A percentile compares a stretch with the other conserved stretches of the same genome.
These are phyloP conservation scores for Epiblema foenella DNA, from an alignment of 2,888 invertebrate genomes.

Conservation along the genomic window DNA sequence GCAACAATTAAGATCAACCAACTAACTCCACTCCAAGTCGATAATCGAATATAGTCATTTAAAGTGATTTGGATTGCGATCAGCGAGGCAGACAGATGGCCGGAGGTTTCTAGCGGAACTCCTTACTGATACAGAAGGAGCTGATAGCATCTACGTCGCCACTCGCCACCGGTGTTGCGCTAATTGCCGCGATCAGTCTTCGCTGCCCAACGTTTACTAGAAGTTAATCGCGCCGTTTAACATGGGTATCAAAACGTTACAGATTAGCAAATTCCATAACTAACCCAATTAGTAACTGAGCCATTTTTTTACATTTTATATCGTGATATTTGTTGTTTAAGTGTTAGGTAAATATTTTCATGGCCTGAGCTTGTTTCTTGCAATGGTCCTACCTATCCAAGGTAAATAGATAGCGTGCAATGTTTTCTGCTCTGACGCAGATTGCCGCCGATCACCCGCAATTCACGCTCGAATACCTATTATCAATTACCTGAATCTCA, in stretches of 20 bases:
- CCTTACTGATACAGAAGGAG: conserved; percentile 22
- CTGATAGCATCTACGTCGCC: conserved; percentile 31
- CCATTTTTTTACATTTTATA: too few species aligned
- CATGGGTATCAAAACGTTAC: conserved; percentile 22
- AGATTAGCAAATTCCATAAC: conserved; percentile 21
- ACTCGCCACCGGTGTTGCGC: conserved; percentile 32
- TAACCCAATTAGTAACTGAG: too few species aligned
- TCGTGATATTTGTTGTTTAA: too few species aligned
- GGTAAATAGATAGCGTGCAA: conserved; percentile 33
- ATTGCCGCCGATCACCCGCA: conserved; percentile 36
- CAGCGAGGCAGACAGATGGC: conserved; percentile 34
- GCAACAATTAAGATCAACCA: conserved; percentile 2
- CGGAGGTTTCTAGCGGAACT: conserved; percentile 29
- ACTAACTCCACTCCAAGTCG: not conserved
- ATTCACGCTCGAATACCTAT: conserved; percentile 25
- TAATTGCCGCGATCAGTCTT: conserved; percentile 40
- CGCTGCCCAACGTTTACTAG: conserved; percentile 26
- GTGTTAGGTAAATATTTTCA: not conserved
- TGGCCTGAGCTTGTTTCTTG: not conserved
- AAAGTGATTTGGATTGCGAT: conserved; percentile 29
- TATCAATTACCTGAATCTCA: not conserved
- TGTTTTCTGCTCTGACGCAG: conserved; percentile 32
- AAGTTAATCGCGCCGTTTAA: conserved; percentile 33
- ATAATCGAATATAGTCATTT: conserved; percentile 23
- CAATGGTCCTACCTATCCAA: conserved; percentile 6